Base-by-base conservation (phyloP, 2,888 invertebrate species). In the Drosophila macrothrix region DNA sequence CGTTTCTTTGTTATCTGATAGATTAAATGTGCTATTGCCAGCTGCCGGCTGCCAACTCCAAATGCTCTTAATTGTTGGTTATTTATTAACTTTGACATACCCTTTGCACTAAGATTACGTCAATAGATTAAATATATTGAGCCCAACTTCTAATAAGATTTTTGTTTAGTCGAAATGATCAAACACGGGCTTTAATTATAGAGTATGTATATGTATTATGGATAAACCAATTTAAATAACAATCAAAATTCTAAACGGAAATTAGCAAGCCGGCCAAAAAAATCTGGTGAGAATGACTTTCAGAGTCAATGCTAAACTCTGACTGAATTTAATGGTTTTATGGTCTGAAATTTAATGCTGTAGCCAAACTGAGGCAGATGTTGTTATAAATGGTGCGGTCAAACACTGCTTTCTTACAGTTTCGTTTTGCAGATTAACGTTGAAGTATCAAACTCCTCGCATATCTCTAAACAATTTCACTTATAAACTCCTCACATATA, bases 181-280 rank as follows among this genome's bases (percentile, higher is more conserved):
- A 59, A 10, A 12, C 4, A 7, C 10, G 0, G 16, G 1, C 0
- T 1, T 0, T 4, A 41, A 16, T 29, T 49, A 29, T 16, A 61
- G 76, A 59, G 73, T 68, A 76, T 75, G 31, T 1, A 3, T 22
- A 46, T 39, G 52, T 59, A 60, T 67, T 55, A 59, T 55, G 50
- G 52, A 61, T 66, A 67, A 56, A n/a, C 67, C 59, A 80, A 82
- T 82, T 82, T 86, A 84, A 89, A 87, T 83, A 73, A 69, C 77
- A 89, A 90, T 85, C 83, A 75, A 78, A 79, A 83, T 88, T 88
- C 78, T 84, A 73, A 88, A 78, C 88, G 88, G 90, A 88, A 88
- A 90, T 80, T 90, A 82, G 55, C 71, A 64, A 82, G 64, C 59
- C 65, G 52, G 63, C 39, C 28, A 39, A 56, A 55, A 14, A 68